Base-by-base conservation (phyloP, 1,140 invertebrate species). In the Drosophila subobscura region DNA sequence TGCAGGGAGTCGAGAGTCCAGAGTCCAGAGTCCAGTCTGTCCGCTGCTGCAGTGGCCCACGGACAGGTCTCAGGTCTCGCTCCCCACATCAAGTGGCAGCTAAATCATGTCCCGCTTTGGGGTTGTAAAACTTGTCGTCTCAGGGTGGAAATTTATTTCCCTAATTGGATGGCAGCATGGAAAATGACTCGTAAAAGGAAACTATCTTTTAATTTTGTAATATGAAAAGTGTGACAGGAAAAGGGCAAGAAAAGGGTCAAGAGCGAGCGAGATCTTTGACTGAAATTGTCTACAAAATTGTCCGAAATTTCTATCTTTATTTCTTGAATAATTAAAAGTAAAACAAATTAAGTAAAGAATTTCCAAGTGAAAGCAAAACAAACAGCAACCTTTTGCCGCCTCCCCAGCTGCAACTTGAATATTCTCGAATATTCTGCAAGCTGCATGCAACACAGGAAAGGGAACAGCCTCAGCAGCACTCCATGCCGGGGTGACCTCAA, bases 401-500 rank as follows among this genome's bases (percentile, higher is more conserved):
- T n/a, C n/a, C n/a, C n/a, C n/a, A n/a, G n/a, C n/a, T n/a, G n/a
- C n/a, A n/a, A n/a, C n/a, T n/a, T n/a, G n/a, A n/a, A n/a, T n/a
- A n/a, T n/a, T n/a, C n/a, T n/a, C n/a, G 16, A 20, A 20, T 20
- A 20, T 20, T 20, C 16, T 20, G 0, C 1, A 0, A 20, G 16
- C 16, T 20, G 16, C 16, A 20, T 20, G 16, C 16, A 20, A 1
- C 16, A 20, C 16, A 20, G 16, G 0, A 20, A 20, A 20, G 16
- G 16, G 16, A 20, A 20, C 12, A 64, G 16, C 23, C 37, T 25
- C 23, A 61, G 29, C 16, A 63, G 42, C 61, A 64, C 61, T 64
- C 61, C 27, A 63, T 37, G 10, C 10, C 16, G 29, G 23, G 60
- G 70, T 72, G 68, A 72, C 70, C 70, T 72, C 59, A 73, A 64